Percentiles rank a stretch among this genome's conserved stretches.
These are phyloP conservation scores for Basileuterus tristriatus DNA, from an alignment of 2,797 vertebrate species.

Conservation along the genomic window DNA sequence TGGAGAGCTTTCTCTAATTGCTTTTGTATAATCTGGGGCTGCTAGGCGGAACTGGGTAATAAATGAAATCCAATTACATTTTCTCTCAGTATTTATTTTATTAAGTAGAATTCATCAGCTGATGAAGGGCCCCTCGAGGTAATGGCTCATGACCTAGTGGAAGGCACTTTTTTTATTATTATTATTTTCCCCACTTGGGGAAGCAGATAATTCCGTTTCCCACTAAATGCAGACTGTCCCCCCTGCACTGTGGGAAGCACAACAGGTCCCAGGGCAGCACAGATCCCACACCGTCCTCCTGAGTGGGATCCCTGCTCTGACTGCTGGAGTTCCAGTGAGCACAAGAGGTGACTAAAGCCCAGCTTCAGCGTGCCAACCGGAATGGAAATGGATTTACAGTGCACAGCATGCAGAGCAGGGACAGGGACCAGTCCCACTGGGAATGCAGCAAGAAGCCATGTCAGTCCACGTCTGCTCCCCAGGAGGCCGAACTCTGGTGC, in stretches of 20 bases:
- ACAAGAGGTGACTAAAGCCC: background rate
- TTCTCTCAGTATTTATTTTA: constrained; percentile 76
- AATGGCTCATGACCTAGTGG: constrained; percentile 63
- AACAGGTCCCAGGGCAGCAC: background rate
- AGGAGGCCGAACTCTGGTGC: background rate
- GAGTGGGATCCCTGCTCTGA: background rate
- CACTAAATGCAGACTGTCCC: background rate
- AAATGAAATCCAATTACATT: constrained; percentile 77
- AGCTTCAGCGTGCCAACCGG: background rate
- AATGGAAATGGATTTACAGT: background rate
- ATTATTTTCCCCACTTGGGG: constrained; percentile 36
- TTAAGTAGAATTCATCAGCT: constrained; percentile 72
- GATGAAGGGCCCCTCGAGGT: constrained; percentile 66
- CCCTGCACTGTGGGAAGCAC: accelerated
- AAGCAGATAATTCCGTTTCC: constrained; percentile 30
- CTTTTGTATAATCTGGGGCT: constrained; percentile 75
- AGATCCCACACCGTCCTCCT: background rate
- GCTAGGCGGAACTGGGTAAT: constrained; percentile 75
- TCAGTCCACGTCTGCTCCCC: accelerated
- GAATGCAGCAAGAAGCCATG: background rate
- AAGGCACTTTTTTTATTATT: constrained; percentile 54
- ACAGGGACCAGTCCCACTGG: background rate
- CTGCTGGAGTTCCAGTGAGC: background rate
- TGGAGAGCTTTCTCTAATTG: constrained; percentile 74
- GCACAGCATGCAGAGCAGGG: background rate